These are phyloP conservation scores for Nudaria mundana DNA, from an alignment of 2,888 invertebrate species.

Conservation along the genomic window DNA sequence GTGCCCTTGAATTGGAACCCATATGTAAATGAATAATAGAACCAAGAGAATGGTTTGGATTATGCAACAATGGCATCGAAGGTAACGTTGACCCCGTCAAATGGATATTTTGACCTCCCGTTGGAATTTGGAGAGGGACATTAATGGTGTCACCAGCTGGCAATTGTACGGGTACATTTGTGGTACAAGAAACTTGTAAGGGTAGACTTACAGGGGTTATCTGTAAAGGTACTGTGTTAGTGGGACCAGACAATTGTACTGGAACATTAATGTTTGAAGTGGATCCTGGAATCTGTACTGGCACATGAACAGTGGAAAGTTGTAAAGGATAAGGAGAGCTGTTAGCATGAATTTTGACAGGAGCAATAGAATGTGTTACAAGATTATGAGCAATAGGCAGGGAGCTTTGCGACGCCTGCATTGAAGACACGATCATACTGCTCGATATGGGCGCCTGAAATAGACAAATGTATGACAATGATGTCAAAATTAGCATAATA, in stretches of 20 bases:
- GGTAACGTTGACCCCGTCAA: constrained; percentile 55
- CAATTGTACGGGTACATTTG: constrained; percentile 68
- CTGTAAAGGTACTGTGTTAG: constrained; percentile 64
- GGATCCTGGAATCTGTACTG: constrained; percentile 72
- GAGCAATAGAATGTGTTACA: constrained; percentile 70
- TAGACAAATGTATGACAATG: constrained; percentile 50
- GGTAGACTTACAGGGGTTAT: constrained; percentile 71
- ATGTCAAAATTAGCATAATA: constrained; percentile 38
- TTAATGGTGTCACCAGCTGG: constrained; percentile 72
- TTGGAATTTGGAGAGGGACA: constrained; percentile 68
- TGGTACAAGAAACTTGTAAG: constrained; percentile 64
- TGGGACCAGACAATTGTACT: constrained; percentile 65
- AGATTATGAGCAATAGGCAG: constrained; percentile 70
- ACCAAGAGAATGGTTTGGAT: constrained; percentile 56
- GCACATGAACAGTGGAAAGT: constrained; percentile 72
- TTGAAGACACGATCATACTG: constrained; percentile 77
- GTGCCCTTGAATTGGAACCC: constrained; percentile 59
- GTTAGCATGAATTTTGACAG: constrained; percentile 69
- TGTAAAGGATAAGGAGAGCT: constrained; percentile 67
- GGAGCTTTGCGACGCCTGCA: constrained; percentile 71
- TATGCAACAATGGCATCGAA: constrained; percentile 70
- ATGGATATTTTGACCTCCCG: constrained; percentile 62
- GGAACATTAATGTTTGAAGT: constrained; percentile 73
- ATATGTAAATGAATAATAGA: constrained; percentile 74
- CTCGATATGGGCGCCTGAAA: constrained; percentile 75